Percentiles rank a stretch among this genome's conserved stretches.
phyloP scores from a whole-genome alignment of 2,888 invertebrate genomes.

The Melanargia galathea region DNA sequence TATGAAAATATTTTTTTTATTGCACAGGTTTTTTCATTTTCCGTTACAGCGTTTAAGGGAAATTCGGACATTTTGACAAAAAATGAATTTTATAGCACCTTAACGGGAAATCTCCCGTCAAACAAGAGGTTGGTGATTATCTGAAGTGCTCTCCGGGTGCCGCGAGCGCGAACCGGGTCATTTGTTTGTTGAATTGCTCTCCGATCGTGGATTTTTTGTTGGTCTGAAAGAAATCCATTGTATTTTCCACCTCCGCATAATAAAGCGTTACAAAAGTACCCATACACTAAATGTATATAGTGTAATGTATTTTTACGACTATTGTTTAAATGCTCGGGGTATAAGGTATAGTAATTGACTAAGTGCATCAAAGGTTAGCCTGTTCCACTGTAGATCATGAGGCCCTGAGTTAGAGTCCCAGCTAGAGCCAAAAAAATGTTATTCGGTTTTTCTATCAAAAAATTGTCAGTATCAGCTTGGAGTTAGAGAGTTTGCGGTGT shows the following conservation, averaged over 20 bases:
- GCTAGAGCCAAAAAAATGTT: no score
- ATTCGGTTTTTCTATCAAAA: no score
- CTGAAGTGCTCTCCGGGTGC: constrained; percentile 16
- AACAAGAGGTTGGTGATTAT: constrained; percentile 22
- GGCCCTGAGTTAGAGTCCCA: no score
- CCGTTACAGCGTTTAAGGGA: constrained; percentile 16
- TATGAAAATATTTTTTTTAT: not conserved
- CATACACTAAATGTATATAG: not conserved
- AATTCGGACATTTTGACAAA: constrained; percentile 16
- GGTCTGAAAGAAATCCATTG: constrained; percentile 13
- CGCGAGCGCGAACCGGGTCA: constrained; percentile 24
- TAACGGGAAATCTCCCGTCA: constrained; percentile 27
- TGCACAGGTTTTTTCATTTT: constrained; percentile 6
- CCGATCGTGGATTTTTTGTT: constrained; percentile 25
- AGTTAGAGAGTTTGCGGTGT: no score
- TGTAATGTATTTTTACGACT: not conserved
- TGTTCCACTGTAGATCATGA: no score
- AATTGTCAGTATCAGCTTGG: no score
- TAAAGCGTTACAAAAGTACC: constrained; percentile 2
- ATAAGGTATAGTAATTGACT: not conserved
- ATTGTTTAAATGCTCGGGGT: not conserved
- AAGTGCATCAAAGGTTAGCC: no score
- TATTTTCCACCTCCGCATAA: constrained; percentile 12
- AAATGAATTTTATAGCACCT: constrained; percentile 24
- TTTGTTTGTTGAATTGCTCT: constrained; percentile 29